These are phyloP conservation scores for Drosophila koepferae DNA, from an alignment of 2,888 invertebrate species.

Conservation along the genomic window DNA sequence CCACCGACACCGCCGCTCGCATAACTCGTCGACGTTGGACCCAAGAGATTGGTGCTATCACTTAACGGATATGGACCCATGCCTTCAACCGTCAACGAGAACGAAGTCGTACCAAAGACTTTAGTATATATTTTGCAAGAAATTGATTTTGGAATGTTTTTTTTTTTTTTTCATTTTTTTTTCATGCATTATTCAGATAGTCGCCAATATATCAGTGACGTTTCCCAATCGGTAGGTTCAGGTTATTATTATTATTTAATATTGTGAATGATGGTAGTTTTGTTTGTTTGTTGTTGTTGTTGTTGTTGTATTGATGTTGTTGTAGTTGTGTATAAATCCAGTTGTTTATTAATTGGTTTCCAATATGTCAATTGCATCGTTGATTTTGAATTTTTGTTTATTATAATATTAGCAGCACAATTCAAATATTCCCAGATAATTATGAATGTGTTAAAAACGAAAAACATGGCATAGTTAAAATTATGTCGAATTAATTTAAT, in stretches of 20 bases:
- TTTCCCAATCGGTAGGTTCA: slow-evolving; percentile 53
- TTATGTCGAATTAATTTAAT: slow-evolving; percentile 32
- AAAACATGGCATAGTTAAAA: slow-evolving; percentile 65
- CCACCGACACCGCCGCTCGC: slow-evolving; percentile 70
- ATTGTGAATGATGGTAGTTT: slow-evolving; percentile 39
- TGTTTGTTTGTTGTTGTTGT: slow-evolving; percentile 19
- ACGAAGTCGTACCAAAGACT: slow-evolving; percentile 86
- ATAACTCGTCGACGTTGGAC: slow-evolving; percentile 82
- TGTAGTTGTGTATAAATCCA: slow-evolving; percentile 54
- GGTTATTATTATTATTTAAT: slow-evolving; percentile 18
- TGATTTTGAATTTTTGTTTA: slow-evolving; percentile 51
- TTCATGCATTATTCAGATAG: slow-evolving; percentile 52
- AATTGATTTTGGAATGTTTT: slow-evolving; percentile 45
- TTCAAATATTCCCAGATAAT: slow-evolving; percentile 44
- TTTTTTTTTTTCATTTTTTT: slow-evolving; percentile 22
- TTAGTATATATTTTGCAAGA: slow-evolving; percentile 65
- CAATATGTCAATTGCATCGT: slow-evolving; percentile 57
- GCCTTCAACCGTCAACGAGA: slow-evolving; percentile 86
- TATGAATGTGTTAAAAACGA: slow-evolving; percentile 59
- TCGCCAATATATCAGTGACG: slow-evolving; percentile 53
- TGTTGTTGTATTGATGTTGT: slow-evolving; percentile 52
- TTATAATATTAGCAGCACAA: slow-evolving; percentile 53
- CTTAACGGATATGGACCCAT: slow-evolving; percentile 86
- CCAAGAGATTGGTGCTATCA: slow-evolving; percentile 85
- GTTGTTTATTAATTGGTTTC: slow-evolving; percentile 58